Evolutionary conservation across 2,888 invertebrate species (phyloP), one percentile per base, ranked within the genome.

Genomic region (Stomorhina lunata): DNA sequence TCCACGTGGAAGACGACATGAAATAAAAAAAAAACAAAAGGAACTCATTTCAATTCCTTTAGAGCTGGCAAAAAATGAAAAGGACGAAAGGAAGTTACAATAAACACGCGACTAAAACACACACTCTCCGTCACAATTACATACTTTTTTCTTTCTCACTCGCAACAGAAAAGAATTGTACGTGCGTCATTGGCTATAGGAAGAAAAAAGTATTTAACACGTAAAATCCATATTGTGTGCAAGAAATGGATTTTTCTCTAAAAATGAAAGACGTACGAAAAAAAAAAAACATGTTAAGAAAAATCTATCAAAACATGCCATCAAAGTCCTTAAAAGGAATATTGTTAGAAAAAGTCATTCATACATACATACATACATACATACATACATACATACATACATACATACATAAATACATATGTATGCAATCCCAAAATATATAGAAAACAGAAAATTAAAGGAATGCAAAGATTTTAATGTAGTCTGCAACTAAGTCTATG

Each of bases 281-380:
- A 25, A 55, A 6, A 43, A 43, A 69, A 59, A 34, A 50, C 57
- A 66, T 45, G 29, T 29, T 4, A 65, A 65, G 34, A 45, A 80
- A 80, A 80, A 83, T 80, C 76, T 80, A 83, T 76, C 76, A 83
- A 63, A 80, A 80, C 80, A 77, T 83, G 77, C 68, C 80, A 77
- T 77, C 80, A 59, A 80, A 77, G 50, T 61, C 63, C n/a, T 22
- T 22, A 53, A 27, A 73, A 72, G 69, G 29, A 45, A 71, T 68
- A 61, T 48, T 61, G 40, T 29, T 53, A 77, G 43, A 50, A 68
- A 59, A 59, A 66, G 59, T 53, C 59, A 65, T 82, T 66, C 2
- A 53, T 34, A 12, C 68, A 82, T 61, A 29, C 65, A 76, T 55
- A 65, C 22, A 72, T 37, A 15, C 17, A 29, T n/a, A 20, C 27